Evolutionary conservation across 2,113 vertebrate genomes (phyloP).

Genomic region (Psettodes erumei): DNA sequence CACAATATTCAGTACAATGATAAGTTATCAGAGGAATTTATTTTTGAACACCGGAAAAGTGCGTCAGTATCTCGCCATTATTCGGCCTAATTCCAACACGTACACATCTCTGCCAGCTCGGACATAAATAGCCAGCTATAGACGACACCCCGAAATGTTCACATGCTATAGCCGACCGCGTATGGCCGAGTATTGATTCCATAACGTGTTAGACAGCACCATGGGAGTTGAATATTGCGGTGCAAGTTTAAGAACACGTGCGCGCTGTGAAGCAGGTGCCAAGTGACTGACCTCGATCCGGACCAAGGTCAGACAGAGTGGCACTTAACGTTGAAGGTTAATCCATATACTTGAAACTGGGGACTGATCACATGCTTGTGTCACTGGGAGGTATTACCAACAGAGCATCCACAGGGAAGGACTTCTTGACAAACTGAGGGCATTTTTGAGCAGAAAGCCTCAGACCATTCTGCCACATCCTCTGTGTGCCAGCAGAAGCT

Average conservation of each 20-base stretch:
- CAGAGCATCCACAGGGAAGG: too few relatives aligned
- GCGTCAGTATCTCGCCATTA: slow-evolving; percentile 61
- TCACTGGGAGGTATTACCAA: too few relatives aligned
- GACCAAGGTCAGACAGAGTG: not conserved
- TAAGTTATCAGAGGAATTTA: not conserved
- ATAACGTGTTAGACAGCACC: not conserved
- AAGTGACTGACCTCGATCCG: not conserved
- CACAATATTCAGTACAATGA: fast-evolving
- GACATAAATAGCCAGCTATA: not conserved
- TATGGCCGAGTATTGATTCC: too few relatives aligned
- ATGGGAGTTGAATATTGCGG: not conserved
- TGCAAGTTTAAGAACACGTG: not conserved
- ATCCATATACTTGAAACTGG: too few relatives aligned
- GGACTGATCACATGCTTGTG: too few relatives aligned
- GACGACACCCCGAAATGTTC: not conserved
- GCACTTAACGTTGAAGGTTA: too few relatives aligned
- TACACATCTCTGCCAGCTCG: slow-evolving; percentile 12
- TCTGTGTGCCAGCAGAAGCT: too few relatives aligned
- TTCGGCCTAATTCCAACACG: slow-evolving; percentile 48
- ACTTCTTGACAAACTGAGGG: too few relatives aligned
- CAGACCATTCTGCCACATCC: too few relatives aligned
- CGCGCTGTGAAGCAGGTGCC: not conserved
- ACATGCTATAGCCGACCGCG: too few relatives aligned
- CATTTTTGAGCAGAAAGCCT: too few relatives aligned
- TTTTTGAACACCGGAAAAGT: not conserved